Base-by-base conservation (phyloP, 2,113 vertebrate species). In the Pachycephala philippinensis region DNA sequence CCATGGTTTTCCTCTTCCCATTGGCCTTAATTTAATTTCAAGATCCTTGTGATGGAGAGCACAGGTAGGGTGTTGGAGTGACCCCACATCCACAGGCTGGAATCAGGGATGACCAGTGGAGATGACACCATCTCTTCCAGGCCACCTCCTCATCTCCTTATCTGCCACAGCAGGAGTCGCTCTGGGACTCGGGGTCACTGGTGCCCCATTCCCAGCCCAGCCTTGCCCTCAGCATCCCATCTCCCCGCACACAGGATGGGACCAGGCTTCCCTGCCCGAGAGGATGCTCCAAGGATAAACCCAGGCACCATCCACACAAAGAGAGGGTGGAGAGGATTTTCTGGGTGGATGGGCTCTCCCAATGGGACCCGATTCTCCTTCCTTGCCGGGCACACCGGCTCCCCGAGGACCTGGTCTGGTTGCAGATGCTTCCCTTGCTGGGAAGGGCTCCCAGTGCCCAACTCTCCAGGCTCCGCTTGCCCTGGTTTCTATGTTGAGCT, bases 331-430 rank as follows among this genome's bases (percentile, higher is more conserved):
- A 30, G 47, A 77, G 52, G 65, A 40, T 6, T 37, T 75, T 66
- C 54, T 27, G 61, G 21, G 35, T 14, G 52, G 56, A 28, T 3
- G 24, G 13, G 17, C 27, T 37, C 30, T 87, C 64, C 47, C 56
- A 53, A 0, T 0, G 35, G 89, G 76, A 68, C n/a, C 10, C 0
- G 0, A n/a, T 18, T 56, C 63, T 79, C 87, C n/a, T 56, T 72
- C 47, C 40, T 16, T 33, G 54, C 56, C 0, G 0, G 45, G 60
- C 50, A 60, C 68, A 7, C 14, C 0, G 0, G 39, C 47, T 50
- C 76, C 61, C 65, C 3, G 7, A 64, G 87, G 78, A 76, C 11
- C 49, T 22, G 71, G 3, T 50, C 83, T 42, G 80, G 28, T 24
- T 74, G 80, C 80, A 81, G 90, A 63, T 2, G 4, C 19, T 53